A percentile compares a stretch with the other conserved stretches of the same genome.
Evolutionary conservation across 2,888 invertebrate genomes (phyloP).

Genomic region (Tetramorium bicarinatum): DNA sequence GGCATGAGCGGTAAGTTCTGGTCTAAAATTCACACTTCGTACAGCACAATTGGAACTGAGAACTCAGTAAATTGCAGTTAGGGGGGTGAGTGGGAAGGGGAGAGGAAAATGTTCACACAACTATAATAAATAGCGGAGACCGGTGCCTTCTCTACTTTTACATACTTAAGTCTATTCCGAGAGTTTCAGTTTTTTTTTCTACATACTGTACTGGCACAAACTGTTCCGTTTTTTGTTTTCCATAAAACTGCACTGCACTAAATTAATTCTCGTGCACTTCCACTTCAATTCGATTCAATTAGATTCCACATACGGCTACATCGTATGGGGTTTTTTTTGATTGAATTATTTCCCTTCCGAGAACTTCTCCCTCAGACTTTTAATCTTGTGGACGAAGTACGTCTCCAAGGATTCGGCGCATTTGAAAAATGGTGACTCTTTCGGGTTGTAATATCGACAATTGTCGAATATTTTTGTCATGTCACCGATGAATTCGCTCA

Average conservation of each 20-base stretch:
- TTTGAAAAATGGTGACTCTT: conserved; percentile 97
- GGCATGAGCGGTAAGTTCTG: conserved; percentile 60
- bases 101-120: conserved; percentile 76
- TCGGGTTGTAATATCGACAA: conserved; percentile 98
- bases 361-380: conserved; percentile 94
- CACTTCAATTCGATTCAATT: conserved; percentile 54
- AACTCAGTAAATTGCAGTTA: conserved; percentile 29
- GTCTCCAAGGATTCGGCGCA: conserved; percentile 98
- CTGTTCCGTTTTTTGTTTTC: conserved; percentile 52
- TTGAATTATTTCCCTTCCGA: conserved; percentile 87
- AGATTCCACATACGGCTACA: conserved; percentile 51
- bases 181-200: conserved; percentile 67
- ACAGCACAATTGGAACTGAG: conserved; percentile 56
- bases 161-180: conserved; percentile 71
- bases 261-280: conserved; percentile 57
- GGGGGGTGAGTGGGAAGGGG: conserved; percentile 52
- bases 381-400: conserved; percentile 97
- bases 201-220: conserved; percentile 75
- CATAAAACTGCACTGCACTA: conserved; percentile 61
- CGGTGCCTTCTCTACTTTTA: conserved; percentile 72
- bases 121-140: conserved; percentile 80
- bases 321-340: conserved; percentile 50
- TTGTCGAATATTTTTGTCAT: conserved; percentile 99
- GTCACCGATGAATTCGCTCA: conserved; percentile 98
- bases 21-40: conserved; percentile 70